Conservation (phyloP, 2,113 vertebrate species). For the Menidia beryllina region DNA sequence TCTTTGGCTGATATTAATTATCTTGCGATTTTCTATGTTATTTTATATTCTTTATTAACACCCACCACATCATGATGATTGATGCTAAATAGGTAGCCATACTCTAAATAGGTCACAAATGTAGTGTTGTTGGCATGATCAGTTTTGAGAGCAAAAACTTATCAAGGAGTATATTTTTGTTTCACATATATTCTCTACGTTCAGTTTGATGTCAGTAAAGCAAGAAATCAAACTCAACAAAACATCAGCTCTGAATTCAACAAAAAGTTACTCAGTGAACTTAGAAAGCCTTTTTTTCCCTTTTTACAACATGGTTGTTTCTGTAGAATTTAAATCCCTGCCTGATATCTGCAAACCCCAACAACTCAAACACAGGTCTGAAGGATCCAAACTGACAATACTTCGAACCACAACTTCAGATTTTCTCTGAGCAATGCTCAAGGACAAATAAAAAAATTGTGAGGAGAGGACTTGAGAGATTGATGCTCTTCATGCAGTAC, state of each 20-base stretch:
- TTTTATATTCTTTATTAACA: conserved; percentile 68
- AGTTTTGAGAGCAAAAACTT: conserved; percentile 31
- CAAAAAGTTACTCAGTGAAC: conserved; percentile 37
- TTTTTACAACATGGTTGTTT: conserved; percentile 19
- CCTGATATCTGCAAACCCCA: conserved; percentile 16
- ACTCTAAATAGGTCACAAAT: conserved; percentile 55
- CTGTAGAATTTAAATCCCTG: conserved; percentile 15
- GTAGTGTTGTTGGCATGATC: conserved; percentile 37
- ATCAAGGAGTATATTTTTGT: conserved; percentile 27
- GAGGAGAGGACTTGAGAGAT: conserved; percentile 55
- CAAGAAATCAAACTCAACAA: conserved; percentile 50
- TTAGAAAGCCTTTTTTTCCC: conserved; percentile 26
- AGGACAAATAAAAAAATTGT: conserved; percentile 37
- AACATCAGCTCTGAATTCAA: conserved; percentile 39
- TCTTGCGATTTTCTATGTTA: conserved; percentile 32
- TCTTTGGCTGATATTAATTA: conserved; percentile 46
- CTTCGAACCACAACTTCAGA: conserved; percentile 48
- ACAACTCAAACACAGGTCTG: conserved; percentile 39
- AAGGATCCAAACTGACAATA: conserved; percentile 21
- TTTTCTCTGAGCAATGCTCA: conserved; percentile 48
- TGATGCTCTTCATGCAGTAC: conserved; percentile 72
- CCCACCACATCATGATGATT: conserved; percentile 54
- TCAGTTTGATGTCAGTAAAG: conserved; percentile 26
- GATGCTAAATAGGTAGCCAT: conserved; percentile 49
- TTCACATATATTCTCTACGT: conserved; percentile 26